phyloP scores from a whole-genome alignment of 2,888 invertebrate species.

The Timandra comae region DNA sequence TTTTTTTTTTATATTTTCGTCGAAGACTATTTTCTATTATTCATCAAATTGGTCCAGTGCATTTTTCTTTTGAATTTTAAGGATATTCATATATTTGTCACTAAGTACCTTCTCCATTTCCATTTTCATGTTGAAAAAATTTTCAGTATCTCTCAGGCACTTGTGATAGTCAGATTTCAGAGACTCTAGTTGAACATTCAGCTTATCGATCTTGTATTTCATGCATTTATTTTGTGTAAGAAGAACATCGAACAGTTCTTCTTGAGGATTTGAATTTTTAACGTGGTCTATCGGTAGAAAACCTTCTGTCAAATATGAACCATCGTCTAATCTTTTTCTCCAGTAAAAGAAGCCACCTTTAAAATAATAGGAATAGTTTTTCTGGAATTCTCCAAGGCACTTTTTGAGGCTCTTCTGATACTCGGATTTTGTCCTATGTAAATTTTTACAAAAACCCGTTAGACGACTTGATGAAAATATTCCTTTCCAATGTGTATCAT shows the following conservation, averaged over 20 bases:
- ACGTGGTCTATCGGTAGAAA: constrained; percentile 55
- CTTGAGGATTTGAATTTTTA: too few species aligned
- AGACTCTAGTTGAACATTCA: constrained; percentile 29
- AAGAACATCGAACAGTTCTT: constrained; percentile 47
- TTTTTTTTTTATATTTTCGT: constrained; percentile 34
- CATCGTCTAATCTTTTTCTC: constrained; percentile 39
- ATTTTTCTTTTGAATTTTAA: constrained; percentile 32
- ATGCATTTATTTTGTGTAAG: constrained; percentile 42
- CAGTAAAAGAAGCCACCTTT: constrained; percentile 58
- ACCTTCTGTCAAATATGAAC: constrained; percentile 40
- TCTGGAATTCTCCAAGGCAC: constrained; percentile 40
- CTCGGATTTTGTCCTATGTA: constrained; percentile 36
- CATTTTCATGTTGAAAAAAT: constrained; percentile 53
- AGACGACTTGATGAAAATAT: constrained; percentile 47
- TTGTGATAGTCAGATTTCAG: constrained; percentile 44
- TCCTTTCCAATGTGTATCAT: constrained; percentile 48
- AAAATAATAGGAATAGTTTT: constrained; percentile 47
- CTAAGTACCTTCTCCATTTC: constrained; percentile 55
- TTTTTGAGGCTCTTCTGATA: constrained; percentile 38
- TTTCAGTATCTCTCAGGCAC: constrained; percentile 51
- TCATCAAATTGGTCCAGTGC: too few species aligned
- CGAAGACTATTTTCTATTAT: too few species aligned
- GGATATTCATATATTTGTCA: constrained; percentile 46
- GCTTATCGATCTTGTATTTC: constrained; percentile 29
- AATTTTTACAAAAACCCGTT: constrained; percentile 46